Base-by-base conservation (phyloP, 23 tunicate species). In the Ciona savignyi region DNA sequence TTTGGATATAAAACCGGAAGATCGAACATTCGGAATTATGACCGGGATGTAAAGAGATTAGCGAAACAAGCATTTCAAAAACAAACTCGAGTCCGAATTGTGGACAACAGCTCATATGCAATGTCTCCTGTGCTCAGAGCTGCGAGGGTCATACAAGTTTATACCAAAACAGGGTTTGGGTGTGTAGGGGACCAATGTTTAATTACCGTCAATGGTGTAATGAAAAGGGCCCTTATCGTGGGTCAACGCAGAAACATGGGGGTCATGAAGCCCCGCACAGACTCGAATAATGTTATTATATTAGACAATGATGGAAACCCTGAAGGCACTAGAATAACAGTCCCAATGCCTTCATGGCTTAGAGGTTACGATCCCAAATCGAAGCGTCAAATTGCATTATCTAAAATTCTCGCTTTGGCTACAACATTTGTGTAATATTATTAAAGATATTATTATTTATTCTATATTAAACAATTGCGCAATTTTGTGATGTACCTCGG, bases 261-360 rank as follows among this genome's bases (percentile, higher is more conserved):
- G 0, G 82, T 95, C 2, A 24, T 84, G 69, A 83, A 76, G 64
- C 80, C 96, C 25, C 71, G 86, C 30, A 83, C 35, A 68, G 99
- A 95, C 56, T 69, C 96, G 22, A 88, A 88, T 72, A 95, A 95
- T 80, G 99, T 95, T 26, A 74, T 95, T 26, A 11, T 95, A 6
- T n/a, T 95, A 6, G 86, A 89, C 34, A 77, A 83, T 25, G 87
- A 80, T 34, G 99, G 99, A 11, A 80, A 92, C 25, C 99, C 99
- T 23, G 87, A 85, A 26, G 99, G 96, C 27, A 95, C 99, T 21
- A 65, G 99, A 56, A 89, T 95, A 32, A 83, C 86, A 9, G 96
- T 78, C 11, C 99, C 99, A 1, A 29, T 95, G 1, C 99, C 99
- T 32, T 72, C 87, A 22, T 95, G 87, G 96, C 56, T 95, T 19